Percentiles rank a stretch among this genome's conserved stretches.
phyloP scores from a whole-genome alignment of 2,113 vertebrate genomes.

The Antechinus stuartii region DNA sequence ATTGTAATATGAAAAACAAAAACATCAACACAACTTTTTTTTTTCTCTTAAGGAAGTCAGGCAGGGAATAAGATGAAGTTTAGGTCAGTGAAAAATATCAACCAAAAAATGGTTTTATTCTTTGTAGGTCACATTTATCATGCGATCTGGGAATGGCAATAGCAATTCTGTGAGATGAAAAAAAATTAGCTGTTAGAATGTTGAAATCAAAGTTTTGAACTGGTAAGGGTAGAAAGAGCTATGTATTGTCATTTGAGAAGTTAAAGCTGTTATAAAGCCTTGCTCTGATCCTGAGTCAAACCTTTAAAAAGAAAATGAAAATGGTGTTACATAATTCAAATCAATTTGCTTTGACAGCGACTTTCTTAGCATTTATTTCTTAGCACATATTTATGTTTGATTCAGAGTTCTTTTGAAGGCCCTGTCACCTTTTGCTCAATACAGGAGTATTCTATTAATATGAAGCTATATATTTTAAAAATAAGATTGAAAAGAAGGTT shows the following conservation, averaged over 20 bases:
- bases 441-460: conserved; percentile 21
- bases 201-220: conserved; percentile 55
- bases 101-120: conserved; percentile 19
- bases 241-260: conserved; percentile 69
- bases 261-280: conserved; percentile 65
- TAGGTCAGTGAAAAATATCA: conserved; percentile 14
- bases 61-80: background rate
- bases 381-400: conserved; percentile 57
- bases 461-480: conserved; percentile 41
- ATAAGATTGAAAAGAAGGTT: conserved; percentile 60
- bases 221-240: conserved; percentile 56
- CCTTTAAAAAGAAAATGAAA: conserved; percentile 33
- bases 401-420: conserved; percentile 44
- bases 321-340: conserved; percentile 69
- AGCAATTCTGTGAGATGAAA: conserved; percentile 32
- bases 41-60: background rate
- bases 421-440: conserved; percentile 45
- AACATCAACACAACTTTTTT: background rate
- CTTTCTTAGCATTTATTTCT: conserved; percentile 60
- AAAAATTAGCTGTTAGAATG: conserved; percentile 46
- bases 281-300: conserved; percentile 58
- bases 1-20: background rate
- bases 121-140: conserved; percentile 1
- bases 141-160: background rate
- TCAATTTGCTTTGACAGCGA: conserved; percentile 68